Base-by-base conservation (phyloP, 2,113 vertebrate species). In the Epinephelus lanceolatus region DNA sequence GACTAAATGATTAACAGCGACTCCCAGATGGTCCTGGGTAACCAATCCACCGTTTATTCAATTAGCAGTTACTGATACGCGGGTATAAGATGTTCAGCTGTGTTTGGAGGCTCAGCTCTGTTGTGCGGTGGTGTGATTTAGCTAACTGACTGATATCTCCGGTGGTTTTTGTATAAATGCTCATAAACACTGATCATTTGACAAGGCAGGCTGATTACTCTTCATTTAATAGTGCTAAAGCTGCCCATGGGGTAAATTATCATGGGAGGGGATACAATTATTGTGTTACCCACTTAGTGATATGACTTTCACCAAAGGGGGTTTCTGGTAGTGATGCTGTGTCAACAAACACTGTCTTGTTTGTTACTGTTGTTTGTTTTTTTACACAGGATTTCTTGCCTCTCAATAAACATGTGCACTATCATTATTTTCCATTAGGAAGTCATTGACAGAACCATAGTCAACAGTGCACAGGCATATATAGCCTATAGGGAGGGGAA, bases 171-270 rank as follows among this genome's bases (percentile, higher is more conserved):
- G 52, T 74, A 61, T 78, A 78, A 87, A 89, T 61, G 40, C 40
- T 84, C 74, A 67, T 84, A 89, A 88, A 90, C 83, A 78, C 59
- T 75, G 84, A 90, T 92, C 52, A 86, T 88, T 89, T 90, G 76
- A 89, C 80, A 84, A 88, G 88, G 81, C 63, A 0, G 49, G 19
- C 76, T 87, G 80, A 91, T 90, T 83, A 85, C 71, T 80, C 67
- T 78, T 85, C 69, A 75, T 76, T 88, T 85, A 89, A 88, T 79
- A 78, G 72, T 63, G 55, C 75, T 84, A 81, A 88, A 85, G 65
- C 66, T 61, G 51, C 88, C 89, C 86, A 78, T 80, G 59, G 77
- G 88, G 62, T 85, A 83, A 85, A 81, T 85, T 83, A 89, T 83
- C 83, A 81, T 68, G 83, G 76, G 83, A 87, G 77, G 9, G 7